These are phyloP conservation scores for Nebria ingens DNA, from an alignment of 1,140 invertebrate genomes.

Conservation along the genomic window DNA sequence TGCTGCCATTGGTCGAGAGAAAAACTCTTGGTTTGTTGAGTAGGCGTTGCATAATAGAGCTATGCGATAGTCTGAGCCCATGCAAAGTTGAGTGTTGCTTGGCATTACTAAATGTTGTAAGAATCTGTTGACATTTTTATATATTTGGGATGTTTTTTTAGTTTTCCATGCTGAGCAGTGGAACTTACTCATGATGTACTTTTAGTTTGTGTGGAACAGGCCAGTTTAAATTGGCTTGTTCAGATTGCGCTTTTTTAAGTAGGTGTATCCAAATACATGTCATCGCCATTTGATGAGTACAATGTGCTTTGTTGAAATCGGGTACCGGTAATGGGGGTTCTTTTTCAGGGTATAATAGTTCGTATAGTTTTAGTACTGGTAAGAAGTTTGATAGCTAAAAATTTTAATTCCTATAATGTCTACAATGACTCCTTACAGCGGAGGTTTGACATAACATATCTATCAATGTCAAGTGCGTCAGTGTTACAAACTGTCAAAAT, in stretches of 20 bases:
- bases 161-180: not conserved
- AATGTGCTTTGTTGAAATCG: constrained; percentile 74
- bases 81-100: constrained; percentile 49
- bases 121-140: constrained; percentile 44
- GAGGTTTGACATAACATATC: too few relatives aligned
- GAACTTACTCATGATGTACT: constrained; percentile 66
- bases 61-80: constrained; percentile 79
- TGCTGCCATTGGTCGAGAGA: constrained; percentile 74
- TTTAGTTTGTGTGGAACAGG: constrained; percentile 75
- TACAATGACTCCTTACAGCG: too few relatives aligned
- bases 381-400: constrained; percentile 73
- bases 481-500: too few relatives aligned
- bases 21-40: constrained; percentile 79
- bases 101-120: constrained; percentile 71
- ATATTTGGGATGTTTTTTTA: not conserved
- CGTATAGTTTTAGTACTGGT: constrained; percentile 83
- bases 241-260: constrained; percentile 81
- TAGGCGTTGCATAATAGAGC: constrained; percentile 91
- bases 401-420: too few relatives aligned
- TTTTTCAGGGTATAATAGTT: constrained; percentile 85
- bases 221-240: constrained; percentile 62
- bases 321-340: constrained; percentile 81
- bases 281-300: constrained; percentile 85
- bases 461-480: too few relatives aligned
- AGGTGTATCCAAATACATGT: constrained; percentile 96